These are phyloP conservation scores for Esox masquinongy DNA, from an alignment of 2,797 vertebrate species.

Conservation along the genomic window DNA sequence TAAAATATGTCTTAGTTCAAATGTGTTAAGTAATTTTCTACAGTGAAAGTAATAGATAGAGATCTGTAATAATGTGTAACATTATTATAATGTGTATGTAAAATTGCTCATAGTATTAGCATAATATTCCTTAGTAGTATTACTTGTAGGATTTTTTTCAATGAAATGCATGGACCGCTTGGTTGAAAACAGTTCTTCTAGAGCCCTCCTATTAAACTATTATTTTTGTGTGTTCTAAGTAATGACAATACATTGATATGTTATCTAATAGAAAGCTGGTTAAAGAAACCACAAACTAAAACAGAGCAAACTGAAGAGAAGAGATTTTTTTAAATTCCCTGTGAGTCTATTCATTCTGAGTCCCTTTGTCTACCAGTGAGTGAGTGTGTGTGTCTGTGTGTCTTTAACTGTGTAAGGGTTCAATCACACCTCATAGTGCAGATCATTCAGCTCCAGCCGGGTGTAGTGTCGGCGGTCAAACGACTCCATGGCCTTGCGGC, in stretches of 20 bases:
- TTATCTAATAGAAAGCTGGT: background rate
- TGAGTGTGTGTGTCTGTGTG: constrained; percentile 5
- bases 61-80: too few species aligned
- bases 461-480: constrained; percentile 87
- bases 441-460: constrained; percentile 91
- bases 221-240: constrained; percentile 25
- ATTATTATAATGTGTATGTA: too few species aligned
- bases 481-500: constrained; percentile 83
- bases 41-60: too few species aligned
- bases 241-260: constrained; percentile 17
- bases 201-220: constrained; percentile 8
- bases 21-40: too few species aligned
- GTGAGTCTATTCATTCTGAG: constrained; percentile 14
- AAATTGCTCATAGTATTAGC: too few species aligned
- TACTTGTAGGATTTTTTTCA: too few species aligned
- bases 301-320: background rate
- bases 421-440: constrained; percentile 86
- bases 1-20: too few species aligned
- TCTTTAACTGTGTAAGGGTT: background rate
- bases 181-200: background rate
- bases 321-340: background rate
- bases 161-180: too few species aligned
- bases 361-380: constrained; percentile 1
- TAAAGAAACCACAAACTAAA: background rate
- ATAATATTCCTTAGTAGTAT: too few species aligned